Evolutionary conservation across 2,797 vertebrate species (phyloP).

Genomic region (Pitangus sulphuratus): DNA sequence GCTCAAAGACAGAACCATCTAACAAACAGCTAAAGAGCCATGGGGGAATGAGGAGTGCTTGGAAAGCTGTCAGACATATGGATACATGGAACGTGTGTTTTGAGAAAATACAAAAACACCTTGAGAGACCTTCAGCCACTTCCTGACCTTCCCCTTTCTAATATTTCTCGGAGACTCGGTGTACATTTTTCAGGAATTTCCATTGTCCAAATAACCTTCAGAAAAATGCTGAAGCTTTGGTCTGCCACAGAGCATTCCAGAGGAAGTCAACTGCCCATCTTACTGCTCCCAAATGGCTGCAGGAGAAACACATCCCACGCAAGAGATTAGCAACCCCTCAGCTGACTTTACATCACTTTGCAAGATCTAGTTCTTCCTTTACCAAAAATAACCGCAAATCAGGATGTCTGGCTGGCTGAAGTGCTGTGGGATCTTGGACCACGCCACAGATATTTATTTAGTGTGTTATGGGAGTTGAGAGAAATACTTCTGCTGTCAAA

Average conservation of each 20-base stretch:
- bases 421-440: slow-evolving; percentile 14
- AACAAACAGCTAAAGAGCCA: not conserved
- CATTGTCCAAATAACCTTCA: slow-evolving; percentile 12
- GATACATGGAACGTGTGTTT: rapidly evolving
- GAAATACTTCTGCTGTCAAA: slow-evolving; percentile 12
- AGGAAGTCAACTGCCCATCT: slow-evolving; percentile 60
- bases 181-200: slow-evolving; percentile 11
- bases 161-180: not conserved
- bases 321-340: slow-evolving; percentile 60
- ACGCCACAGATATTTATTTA: slow-evolving; percentile 10
- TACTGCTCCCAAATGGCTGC: slow-evolving; percentile 24
- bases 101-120: slow-evolving; percentile 45
- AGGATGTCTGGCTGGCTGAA: slow-evolving; percentile 30
- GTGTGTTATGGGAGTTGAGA: not conserved
- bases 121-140: slow-evolving; percentile 23
- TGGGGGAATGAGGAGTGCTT: not conserved
- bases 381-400: slow-evolving; percentile 37
- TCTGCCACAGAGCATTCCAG: not conserved
- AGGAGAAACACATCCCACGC: slow-evolving; percentile 61
- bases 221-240: not conserved
- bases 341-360: slow-evolving; percentile 44
- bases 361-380: slow-evolving; percentile 26
- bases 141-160: slow-evolving; percentile 16
- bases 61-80: not conserved
- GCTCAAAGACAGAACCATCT: not conserved